These are phyloP conservation scores for Blera fallax DNA, from an alignment of 2,888 invertebrate genomes.

Conservation along the genomic window DNA sequence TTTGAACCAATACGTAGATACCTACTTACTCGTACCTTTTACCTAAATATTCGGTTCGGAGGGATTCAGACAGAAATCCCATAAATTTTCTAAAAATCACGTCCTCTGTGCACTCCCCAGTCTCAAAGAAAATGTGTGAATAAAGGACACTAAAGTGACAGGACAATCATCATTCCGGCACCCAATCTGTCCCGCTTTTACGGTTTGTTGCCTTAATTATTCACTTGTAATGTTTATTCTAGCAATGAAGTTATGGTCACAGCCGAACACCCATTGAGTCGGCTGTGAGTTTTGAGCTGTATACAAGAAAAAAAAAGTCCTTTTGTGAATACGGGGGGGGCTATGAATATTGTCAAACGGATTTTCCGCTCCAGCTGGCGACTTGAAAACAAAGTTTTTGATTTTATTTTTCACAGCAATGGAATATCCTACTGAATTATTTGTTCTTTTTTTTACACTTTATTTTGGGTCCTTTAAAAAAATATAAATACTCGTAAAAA, in stretches of 20 bases:
- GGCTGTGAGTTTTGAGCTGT: neutral
- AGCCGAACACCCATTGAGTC: neutral
- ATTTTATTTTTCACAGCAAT: neutral
- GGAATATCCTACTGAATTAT: neutral
- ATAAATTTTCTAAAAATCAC: neutral
- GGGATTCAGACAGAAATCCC: neutral
- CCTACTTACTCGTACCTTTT: neutral
- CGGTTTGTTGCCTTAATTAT: neutral
- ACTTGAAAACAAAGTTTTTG: neutral
- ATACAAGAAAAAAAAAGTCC: neutral
- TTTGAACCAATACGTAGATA: neutral
- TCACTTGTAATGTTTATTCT: neutral
- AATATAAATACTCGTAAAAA: too few species aligned
- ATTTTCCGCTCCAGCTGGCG: neutral
- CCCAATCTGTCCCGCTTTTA: neutral
- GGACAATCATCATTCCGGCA: neutral
- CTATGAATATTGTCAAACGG: neutral
- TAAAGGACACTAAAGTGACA: neutral
- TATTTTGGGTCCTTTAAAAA: neutral
- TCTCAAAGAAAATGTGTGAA: neutral
- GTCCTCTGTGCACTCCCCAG: neutral
- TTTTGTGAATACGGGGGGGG: neutral
- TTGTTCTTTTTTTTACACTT: neutral
- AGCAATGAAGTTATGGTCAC: neutral
- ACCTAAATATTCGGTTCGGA: neutral